Evolutionary conservation across 2,113 vertebrate species (phyloP).

Genomic region (Ameiurus melas): DNA sequence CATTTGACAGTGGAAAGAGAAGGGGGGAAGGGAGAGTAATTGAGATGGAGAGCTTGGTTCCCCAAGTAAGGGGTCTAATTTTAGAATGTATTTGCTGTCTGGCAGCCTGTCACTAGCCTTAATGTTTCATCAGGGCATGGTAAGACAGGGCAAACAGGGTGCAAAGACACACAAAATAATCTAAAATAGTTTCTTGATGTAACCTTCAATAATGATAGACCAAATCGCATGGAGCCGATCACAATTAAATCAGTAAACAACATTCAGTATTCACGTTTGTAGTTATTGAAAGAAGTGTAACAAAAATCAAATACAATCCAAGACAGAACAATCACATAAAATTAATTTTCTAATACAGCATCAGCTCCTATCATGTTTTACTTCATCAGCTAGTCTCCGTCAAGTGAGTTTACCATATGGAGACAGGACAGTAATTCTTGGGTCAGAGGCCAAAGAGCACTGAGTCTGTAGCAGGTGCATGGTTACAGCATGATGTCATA

Average conservation of each 20-base stretch:
- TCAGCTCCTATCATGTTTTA: neutral
- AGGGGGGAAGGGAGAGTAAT: neutral
- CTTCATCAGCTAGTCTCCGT: conserved; percentile 6
- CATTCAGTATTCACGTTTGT: no score
- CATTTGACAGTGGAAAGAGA: conserved; percentile 17
- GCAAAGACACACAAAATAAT: conserved; percentile 1
- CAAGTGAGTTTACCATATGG: conserved; percentile 6
- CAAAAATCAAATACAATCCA: neutral
- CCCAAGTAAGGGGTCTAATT: conserved; percentile 23
- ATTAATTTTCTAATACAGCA: neutral
- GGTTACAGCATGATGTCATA: neutral
- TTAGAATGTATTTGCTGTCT: conserved; percentile 35
- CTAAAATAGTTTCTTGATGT: neutral
- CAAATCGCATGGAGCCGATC: neutral
- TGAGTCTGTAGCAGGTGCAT: conserved; percentile 20
- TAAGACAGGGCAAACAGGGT: neutral
- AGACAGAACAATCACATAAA: neutral
- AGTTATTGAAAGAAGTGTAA: neutral
- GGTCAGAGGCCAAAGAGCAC: neutral
- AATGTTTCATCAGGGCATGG: neutral
- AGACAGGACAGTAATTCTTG: neutral
- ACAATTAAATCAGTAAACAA: neutral
- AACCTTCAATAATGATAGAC: neutral
- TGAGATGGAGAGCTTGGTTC: conserved; percentile 10
- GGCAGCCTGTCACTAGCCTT: neutral